Evolutionary conservation across 2,888 invertebrate genomes (phyloP).

Genomic region (Xanthia icteritia): DNA sequence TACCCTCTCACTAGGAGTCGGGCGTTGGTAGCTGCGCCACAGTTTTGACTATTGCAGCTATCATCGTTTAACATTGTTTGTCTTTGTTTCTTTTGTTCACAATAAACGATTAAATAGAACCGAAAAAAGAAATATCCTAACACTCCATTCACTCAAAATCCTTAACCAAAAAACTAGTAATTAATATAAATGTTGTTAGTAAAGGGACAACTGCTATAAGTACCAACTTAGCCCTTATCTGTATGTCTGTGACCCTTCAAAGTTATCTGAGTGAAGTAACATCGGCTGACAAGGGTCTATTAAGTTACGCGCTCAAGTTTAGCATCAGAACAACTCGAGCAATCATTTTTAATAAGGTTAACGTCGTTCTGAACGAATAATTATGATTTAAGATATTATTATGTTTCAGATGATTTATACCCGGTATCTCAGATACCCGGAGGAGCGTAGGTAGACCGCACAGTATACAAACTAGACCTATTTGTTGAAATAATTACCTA

Average conservation of each 20-base stretch:
- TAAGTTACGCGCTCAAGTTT: constrained; percentile 63
- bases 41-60: too few species aligned
- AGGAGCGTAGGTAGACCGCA: neutral
- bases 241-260: constrained; percentile 56
- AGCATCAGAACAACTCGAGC: constrained; percentile 58
- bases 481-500: too few species aligned
- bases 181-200: constrained; percentile 56
- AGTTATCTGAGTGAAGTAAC: constrained; percentile 64
- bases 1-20: too few species aligned
- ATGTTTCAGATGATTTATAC: constrained; percentile 1
- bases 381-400: constrained; percentile 46
- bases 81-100: too few species aligned
- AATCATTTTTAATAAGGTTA: constrained; percentile 67
- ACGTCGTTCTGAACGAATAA: constrained; percentile 58
- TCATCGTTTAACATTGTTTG: too few species aligned
- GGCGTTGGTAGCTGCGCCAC: too few species aligned
- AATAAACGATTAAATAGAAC: neutral
- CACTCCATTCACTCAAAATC: constrained; percentile 21
- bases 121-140: neutral
- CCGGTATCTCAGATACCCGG: neutral
- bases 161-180: constrained; percentile 35
- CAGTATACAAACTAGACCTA: too few species aligned
- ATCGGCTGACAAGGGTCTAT: constrained; percentile 67
- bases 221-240: constrained; percentile 58
- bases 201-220: constrained; percentile 52